Base-by-base conservation (phyloP, 2,797 vertebrate genomes). In the Cirrhinus molitorella region DNA sequence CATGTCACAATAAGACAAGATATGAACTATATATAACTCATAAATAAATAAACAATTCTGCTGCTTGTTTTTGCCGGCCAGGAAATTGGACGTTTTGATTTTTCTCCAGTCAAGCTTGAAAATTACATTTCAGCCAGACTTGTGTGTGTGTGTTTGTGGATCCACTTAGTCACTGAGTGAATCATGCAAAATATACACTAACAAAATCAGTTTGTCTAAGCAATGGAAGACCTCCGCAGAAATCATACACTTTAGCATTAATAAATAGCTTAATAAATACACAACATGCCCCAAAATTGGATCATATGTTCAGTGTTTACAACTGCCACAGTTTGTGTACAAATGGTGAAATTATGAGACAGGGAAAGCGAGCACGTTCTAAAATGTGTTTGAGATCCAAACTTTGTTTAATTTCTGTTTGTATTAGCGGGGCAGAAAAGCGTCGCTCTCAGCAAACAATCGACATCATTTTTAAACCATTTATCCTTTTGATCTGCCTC, bases 401-500 rank as follows among this genome's bases (percentile, higher is more conserved):
- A 14, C n/a, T 65, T 75, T 83, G 72, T 83, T 73, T 82, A 82
- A 65, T 53, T 82, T 70, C 53, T 82, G 80, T 37, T 75, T 83
- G 47, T 34, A 81, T 40, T 61, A 72, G 77, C 19, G 25, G 31
- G 23, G 45, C 57, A 68, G 40, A 37, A 61, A 72, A 81, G 7
- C 1, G n/a, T 49, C 0, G 34, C 80, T 74, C 21, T 67, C 80
- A 65, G 59, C 72, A 83, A 83, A 83, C 80, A 83, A 83, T 75
- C 72, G 12, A 57, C 81, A 57, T 83, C 63, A 67, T 82, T 82
- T 65, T 66, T 11, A 82, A 81, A 75, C n/a, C 71, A 74, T 83
- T 83, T 66, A 74, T 83, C 81, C 37, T 25, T 76, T 76, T 83
- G 72, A 83, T 83, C 72, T 55, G 23, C 34, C 57, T 53, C 11